Conservation (phyloP, 2,888 invertebrate genomes). For the Steinernema carpocapsae region DNA sequence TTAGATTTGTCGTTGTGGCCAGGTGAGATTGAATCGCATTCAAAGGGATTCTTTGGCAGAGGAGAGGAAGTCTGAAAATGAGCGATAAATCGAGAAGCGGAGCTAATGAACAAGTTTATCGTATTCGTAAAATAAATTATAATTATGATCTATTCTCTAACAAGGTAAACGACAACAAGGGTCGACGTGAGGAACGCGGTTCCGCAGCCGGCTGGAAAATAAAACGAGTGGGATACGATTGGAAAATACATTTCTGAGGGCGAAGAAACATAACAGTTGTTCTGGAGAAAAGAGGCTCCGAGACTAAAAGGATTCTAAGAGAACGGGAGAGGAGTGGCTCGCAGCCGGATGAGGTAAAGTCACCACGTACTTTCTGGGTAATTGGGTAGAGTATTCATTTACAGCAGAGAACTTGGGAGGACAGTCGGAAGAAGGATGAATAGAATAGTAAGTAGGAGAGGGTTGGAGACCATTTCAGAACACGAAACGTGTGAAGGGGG, state of each 20-base stretch:
- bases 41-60: too few species aligned
- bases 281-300: neutral
- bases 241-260: constrained; percentile 31
- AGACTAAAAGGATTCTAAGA: neutral
- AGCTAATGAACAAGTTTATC: too few species aligned
- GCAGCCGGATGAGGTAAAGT: constrained; percentile 12
- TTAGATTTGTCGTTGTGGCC: too few species aligned
- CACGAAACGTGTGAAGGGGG: neutral
- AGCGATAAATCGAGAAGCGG: too few species aligned
- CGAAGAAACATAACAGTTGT: constrained; percentile 23
- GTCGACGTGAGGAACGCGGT: neutral
- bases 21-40: too few species aligned
- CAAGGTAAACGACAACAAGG: constrained; percentile 14
- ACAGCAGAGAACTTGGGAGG: neutral
- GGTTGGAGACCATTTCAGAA: neutral
- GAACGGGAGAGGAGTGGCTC: neutral
- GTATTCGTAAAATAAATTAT: constrained; percentile 21
- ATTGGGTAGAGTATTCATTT: neutral
- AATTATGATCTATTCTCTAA: constrained; percentile 20
- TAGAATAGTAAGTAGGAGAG: neutral
- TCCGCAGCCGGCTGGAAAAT: too few species aligned
- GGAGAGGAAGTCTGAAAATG: too few species aligned
- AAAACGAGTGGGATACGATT: neutral
- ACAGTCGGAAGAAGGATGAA: too few species aligned
- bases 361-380: constrained; percentile 32